These are phyloP conservation scores for Xestia ashworthii DNA, from an alignment of 2,888 invertebrate genomes.

Conservation along the genomic window DNA sequence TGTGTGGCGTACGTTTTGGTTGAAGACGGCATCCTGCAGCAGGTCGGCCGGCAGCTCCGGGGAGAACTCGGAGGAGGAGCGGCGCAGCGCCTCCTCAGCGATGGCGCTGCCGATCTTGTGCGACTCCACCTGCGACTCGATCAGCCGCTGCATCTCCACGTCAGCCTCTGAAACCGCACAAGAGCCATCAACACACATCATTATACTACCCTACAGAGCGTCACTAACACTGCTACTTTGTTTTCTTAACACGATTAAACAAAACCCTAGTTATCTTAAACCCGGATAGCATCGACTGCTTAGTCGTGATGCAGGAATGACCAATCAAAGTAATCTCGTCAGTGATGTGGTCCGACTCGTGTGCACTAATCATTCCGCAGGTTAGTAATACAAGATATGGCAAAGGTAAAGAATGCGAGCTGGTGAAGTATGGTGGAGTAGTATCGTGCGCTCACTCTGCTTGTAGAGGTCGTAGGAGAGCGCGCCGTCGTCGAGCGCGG, in stretches of 20 bases:
- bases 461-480: slow-evolving; percentile 73
- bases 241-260: not conserved
- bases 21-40: slow-evolving; percentile 79
- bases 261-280: not conserved
- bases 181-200: not conserved
- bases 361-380: not conserved
- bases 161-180: slow-evolving; percentile 86
- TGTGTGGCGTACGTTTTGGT: slow-evolving; percentile 73
- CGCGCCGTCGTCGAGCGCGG: slow-evolving; percentile 53
- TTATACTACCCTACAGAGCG: not conserved
- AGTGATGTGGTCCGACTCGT: not conserved
- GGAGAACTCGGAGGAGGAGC: slow-evolving; percentile 75
- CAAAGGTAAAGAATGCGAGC: not conserved
- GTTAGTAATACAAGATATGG: not conserved
- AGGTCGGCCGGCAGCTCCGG: slow-evolving; percentile 78
- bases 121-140: slow-evolving; percentile 95
- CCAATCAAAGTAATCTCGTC: not conserved
- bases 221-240: not conserved
- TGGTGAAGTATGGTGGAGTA: not conserved
- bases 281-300: not conserved
- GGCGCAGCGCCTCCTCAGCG: slow-evolving; percentile 93
- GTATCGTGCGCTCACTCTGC: slow-evolving; percentile 74
- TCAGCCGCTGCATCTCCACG: slow-evolving; percentile 92
- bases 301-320: not conserved
- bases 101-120: slow-evolving; percentile 96